phyloP scores from a whole-genome alignment of 1,140 invertebrate species.

The Liolophura sinensis region DNA sequence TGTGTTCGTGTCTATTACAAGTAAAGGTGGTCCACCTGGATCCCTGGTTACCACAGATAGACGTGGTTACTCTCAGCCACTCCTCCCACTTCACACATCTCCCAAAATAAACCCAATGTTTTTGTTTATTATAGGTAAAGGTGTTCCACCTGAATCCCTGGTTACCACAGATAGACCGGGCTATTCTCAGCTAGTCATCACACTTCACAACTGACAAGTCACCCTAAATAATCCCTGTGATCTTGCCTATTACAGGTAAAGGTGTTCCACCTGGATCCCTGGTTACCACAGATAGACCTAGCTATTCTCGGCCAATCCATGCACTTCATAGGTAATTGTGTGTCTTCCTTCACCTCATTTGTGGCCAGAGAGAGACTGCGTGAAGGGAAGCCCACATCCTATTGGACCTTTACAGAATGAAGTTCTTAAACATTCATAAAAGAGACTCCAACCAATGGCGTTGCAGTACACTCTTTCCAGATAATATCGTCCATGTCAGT shows the following conservation, averaged over 20 bases:
- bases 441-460: too few relatives aligned
- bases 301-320: conserved; percentile 85
- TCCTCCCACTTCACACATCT: conserved; percentile 89
- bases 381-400: conserved; percentile 78
- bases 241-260: conserved; percentile 60
- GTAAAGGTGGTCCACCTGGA: conserved; percentile 70
- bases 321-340: conserved; percentile 95
- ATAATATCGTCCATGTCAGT: too few relatives aligned
- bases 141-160: conserved; percentile 69
- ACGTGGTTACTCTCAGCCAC: conserved; percentile 83
- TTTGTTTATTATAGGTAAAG: conserved; percentile 60
- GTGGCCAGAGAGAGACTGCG: conserved; percentile 84
- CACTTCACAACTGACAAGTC: conserved; percentile 96
- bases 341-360: conserved; percentile 94
- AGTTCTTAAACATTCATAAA: too few relatives aligned
- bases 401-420: conserved; percentile 74
- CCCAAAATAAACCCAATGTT: too few relatives aligned
- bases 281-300: conserved; percentile 84
- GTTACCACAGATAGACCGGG: conserved; percentile 85
- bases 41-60: conserved; percentile 77
- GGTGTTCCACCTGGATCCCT: conserved; percentile 68
- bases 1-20: conserved; percentile 45
- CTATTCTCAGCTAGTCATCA: conserved; percentile 83
- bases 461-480: too few relatives aligned
- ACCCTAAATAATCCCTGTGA: conserved; percentile 52